Evolutionary conservation across 1,140 invertebrate genomes (phyloP), one percentile per base, ranked within the genome.

Genomic region (Meloidogyne exigua): DNA sequence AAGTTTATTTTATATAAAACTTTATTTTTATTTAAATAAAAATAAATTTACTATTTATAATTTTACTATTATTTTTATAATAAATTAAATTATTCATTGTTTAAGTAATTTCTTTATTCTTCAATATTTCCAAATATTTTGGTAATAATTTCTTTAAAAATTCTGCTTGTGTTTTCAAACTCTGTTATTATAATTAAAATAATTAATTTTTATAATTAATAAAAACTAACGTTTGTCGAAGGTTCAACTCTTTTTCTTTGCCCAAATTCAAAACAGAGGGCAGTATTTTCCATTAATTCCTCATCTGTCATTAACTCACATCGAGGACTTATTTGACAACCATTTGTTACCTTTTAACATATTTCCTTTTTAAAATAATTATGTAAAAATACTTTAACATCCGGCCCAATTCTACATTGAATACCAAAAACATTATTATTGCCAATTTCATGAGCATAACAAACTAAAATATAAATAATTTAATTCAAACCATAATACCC

Each of bases 361-460:
- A 7, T 32, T 21, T 13, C 4, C 18, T 18, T 18, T 18, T 70
- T 4, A 70, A 36, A 36, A 2, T 44, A 44, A 26, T 15, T 12
- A n/a, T n/a, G n/a, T 28, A 18, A 25, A 28, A 57, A 57, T 5
- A 80, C 23, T 21, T 64, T 39, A 18, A 79, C 65, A 36, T 78
- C 68, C 10, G 80, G 73, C 11, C 80, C 79, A 71, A 80, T 28
- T 42, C 39, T 65, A 18, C 65, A 57, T 42, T 78, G 66, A 28
- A 72, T 49, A 13, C 79, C 80, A 23, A 80, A 80, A 12, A 81
- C 75, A 62, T 80, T 80, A 49, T 78, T 71, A 28, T 82, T 65
- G 1, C 79, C 79, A 64, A 80, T 66, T 68, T 65, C 11, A 4
- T 18, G 25, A 7, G 80, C 79, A 23, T 57, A 63, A 70, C 81